Conservation (phyloP, 2,113 vertebrate genomes). For the Condylura cristata region DNA sequence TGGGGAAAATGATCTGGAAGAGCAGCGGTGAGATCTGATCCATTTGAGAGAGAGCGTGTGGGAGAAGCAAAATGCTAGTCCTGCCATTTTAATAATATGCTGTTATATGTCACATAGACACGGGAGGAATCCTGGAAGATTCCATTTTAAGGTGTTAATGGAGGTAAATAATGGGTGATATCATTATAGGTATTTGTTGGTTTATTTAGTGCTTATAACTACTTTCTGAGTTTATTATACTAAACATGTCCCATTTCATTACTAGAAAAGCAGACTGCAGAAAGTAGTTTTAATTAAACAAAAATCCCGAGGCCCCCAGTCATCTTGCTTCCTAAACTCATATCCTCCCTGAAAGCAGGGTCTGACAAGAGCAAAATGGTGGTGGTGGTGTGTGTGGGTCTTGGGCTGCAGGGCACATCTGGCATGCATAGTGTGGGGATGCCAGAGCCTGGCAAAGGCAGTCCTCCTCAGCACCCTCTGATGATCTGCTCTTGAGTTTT, state of each 20-base stretch:
- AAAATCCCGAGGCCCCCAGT: neutral
- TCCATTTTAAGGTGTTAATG: neutral
- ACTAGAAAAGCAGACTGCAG: neutral
- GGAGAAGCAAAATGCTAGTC: neutral
- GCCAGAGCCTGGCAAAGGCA: rapidly evolving
- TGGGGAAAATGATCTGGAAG: neutral
- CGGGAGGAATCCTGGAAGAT: neutral
- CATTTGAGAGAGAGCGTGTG: too few relatives aligned
- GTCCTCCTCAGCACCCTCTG: neutral
- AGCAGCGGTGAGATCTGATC: too few relatives aligned
- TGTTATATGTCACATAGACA: neutral
- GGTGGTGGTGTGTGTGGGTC: too few relatives aligned
- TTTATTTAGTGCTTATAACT: neutral
- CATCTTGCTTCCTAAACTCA: neutral
- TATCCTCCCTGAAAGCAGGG: neutral
- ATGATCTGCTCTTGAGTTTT: neutral
- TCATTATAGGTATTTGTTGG: neutral
- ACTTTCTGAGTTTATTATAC: neutral
- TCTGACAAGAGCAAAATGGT: neutral
- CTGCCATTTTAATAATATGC: neutral
- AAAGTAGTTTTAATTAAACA: neutral
- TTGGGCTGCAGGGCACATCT: too few relatives aligned
- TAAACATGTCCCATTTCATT: neutral
- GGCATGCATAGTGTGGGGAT: neutral
- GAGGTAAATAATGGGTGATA: neutral